Evolutionary conservation across 2,888 invertebrate species (phyloP).

Genomic region (Tigriopus californicus): DNA sequence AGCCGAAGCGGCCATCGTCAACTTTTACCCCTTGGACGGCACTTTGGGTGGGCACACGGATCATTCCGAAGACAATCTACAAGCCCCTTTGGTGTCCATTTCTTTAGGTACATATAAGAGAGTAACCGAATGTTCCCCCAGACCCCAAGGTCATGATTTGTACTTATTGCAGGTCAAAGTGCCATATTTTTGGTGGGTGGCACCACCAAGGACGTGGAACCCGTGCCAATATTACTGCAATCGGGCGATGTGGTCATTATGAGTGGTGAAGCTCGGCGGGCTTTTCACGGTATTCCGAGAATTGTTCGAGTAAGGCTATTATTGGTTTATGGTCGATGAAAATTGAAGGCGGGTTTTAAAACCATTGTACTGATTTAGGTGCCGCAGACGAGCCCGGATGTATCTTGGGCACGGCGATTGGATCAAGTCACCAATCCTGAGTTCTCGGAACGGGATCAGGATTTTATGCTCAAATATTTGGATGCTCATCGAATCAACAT

Average conservation of each 20-base stretch:
- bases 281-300: constrained; percentile 84
- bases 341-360: too few relatives aligned
- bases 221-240: constrained; percentile 33
- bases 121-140: too few relatives aligned
- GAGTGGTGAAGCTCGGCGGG: constrained; percentile 60
- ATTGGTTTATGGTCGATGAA: too few relatives aligned
- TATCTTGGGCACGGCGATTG: too few relatives aligned
- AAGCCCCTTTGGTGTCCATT: constrained; percentile 75
- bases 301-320: constrained; percentile 44
- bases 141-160: too few relatives aligned
- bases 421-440: too few relatives aligned
- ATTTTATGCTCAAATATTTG: constrained; percentile 6
- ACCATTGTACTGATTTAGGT: too few relatives aligned
- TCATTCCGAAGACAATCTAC: constrained; percentile 65
- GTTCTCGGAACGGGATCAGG: neutral
- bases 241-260: constrained; percentile 65
- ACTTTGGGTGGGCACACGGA: constrained; percentile 86
- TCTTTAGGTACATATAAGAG: constrained; percentile 45
- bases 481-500: constrained; percentile 14
- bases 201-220: constrained; percentile 41
- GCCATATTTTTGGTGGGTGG: constrained; percentile 89
- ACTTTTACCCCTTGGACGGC: constrained; percentile 84
- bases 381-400: neutral
- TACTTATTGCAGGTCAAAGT: constrained; percentile 59
- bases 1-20: constrained; percentile 86